Base-by-base conservation (phyloP, 2,113 vertebrate genomes). In the Lasiurus borealis region DNA sequence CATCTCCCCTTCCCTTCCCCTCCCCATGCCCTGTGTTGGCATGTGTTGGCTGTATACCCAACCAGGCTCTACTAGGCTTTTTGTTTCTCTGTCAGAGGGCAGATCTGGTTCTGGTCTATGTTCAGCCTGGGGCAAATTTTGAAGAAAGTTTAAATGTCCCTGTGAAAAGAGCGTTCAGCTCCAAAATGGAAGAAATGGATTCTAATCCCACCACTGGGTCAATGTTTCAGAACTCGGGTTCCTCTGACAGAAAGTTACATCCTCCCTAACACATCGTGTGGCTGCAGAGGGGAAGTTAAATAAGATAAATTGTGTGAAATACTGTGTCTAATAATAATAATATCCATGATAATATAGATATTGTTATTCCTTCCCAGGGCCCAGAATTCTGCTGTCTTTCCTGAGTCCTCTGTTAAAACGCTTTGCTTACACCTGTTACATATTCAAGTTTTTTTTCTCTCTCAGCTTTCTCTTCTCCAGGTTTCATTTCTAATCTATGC, bases 251-350 rank as follows among this genome's bases (percentile, higher is more conserved):
- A 23, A 62, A 52, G 21, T 82, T 52, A 50, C 16, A 23, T 31
- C 2, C 14, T 29, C 40, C 1, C 0, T 27, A 1, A 52, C 1
- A 19, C 12, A 16, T 68, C 34, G 4, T 0, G 0, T 44, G 83
- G 29, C n/a, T 82, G 77, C 8, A 29, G 54, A 57, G 52, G 6
- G 75, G 14, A 73, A 50, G 40, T 18, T 40, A 25, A 64, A 86
- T 91, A 72, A 9, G 23, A 16, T 52, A 46, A 29, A 6, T 6
- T 76, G 21, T 59, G 8, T 40, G 29, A 18, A 76, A 54, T 7
- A 19, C 25, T 57, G 52, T n/a, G 40, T 69, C 14, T 71, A 29
- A 31, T 73, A 40, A n/a, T n/a, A n/a, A 18, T 77, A 73, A 2
- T 31, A 36, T 46, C 59, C 44, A 29, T 62, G 13, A 66, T 19